Conservation (phyloP, 1,140 invertebrate genomes). For the Scaptomyza hsui region DNA sequence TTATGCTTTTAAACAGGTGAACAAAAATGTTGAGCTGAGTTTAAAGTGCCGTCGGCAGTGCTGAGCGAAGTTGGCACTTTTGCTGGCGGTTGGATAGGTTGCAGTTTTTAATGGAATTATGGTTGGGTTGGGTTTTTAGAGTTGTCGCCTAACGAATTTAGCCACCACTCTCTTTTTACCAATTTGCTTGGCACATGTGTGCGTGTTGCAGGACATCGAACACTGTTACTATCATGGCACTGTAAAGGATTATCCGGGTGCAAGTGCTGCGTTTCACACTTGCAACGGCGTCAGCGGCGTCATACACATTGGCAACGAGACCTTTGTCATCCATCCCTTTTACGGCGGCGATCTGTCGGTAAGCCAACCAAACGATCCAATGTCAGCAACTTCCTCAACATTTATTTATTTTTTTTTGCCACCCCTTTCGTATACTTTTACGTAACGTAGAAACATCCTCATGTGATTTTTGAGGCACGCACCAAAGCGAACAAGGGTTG, state of each 20-base stretch:
- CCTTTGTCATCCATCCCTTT: conserved; percentile 98
- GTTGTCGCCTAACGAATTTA: too few relatives aligned
- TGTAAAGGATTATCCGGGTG: conserved; percentile 97
- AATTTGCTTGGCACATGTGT: too few relatives aligned
- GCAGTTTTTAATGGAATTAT: too few relatives aligned
- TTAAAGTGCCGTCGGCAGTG: too few relatives aligned
- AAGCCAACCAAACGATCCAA: conserved; percentile 79
- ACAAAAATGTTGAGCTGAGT: too few relatives aligned
- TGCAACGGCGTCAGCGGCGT: conserved; percentile 98
- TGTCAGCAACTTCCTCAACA: background rate
- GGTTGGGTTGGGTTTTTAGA: too few relatives aligned
- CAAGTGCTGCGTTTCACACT: conserved; percentile 97
- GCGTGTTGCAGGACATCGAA: conserved; percentile 91
- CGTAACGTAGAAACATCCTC: conserved; percentile 93
- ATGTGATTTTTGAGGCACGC: conserved; percentile 96
- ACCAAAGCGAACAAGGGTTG: conserved; percentile 94
- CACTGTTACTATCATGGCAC: conserved; percentile 98
- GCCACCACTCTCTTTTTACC: too few relatives aligned
- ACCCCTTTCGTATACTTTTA: background rate
- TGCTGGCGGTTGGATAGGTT: too few relatives aligned
- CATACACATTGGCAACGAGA: conserved; percentile 98
- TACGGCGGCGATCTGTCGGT: conserved; percentile 98
- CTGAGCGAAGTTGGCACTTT: too few relatives aligned
- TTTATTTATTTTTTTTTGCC: background rate
- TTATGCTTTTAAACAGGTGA: too few relatives aligned